Evolutionary conservation across 2,888 invertebrate genomes (phyloP), one percentile per base, ranked within the genome.

Genomic region (Portevinia maculata): DNA sequence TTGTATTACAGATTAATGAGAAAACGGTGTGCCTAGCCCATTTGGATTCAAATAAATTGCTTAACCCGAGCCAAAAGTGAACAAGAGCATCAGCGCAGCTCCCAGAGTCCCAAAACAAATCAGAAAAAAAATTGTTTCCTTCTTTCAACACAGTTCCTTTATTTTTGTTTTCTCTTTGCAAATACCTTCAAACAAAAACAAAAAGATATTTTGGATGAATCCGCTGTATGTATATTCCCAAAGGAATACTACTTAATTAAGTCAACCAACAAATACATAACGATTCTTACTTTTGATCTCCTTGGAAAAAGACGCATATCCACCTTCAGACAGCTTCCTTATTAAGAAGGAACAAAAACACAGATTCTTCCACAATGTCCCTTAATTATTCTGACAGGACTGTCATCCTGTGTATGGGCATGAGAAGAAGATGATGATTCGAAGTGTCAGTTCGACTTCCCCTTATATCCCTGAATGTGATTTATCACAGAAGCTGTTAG

Each of bases 71-170:
- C 53, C n/a, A n/a, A n/a, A n/a, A n/a, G n/a, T n/a, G n/a, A n/a
- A n/a, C n/a, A n/a, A n/a, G n/a, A n/a, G n/a, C n/a, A 15, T 15
- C 44, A 8, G 17, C n/a, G n/a, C n/a, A 39, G 46, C 17, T 79
- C 79, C 79, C 75, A 28, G 39, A 34, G 44, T 81, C 79, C 79
- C 75, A 50, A 24, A 79, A 48, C 62, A 79, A 79, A 79, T 79
- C 75, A 74, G 24, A 24, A 24, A 24, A 24, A 24, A 24, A 24
- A 24, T 5, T 24, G 5, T 24, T 24, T 24, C 24, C 24, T n/a
- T 41, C 55, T 69, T 28, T 11, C 39, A n/a, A n/a, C n/a, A n/a
- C 55, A n/a, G 2, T 17, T 1, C 21, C 11, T 3, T 21, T 11
- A 15, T 41, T 39, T 30, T 55, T 74, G 50, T 44, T 74, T 62